A percentile compares a stretch with the other conserved stretches of the same genome.
Conservation (phyloP, 2,113 vertebrate genomes). For the zebrafish (Danio rerio) region DNA sequence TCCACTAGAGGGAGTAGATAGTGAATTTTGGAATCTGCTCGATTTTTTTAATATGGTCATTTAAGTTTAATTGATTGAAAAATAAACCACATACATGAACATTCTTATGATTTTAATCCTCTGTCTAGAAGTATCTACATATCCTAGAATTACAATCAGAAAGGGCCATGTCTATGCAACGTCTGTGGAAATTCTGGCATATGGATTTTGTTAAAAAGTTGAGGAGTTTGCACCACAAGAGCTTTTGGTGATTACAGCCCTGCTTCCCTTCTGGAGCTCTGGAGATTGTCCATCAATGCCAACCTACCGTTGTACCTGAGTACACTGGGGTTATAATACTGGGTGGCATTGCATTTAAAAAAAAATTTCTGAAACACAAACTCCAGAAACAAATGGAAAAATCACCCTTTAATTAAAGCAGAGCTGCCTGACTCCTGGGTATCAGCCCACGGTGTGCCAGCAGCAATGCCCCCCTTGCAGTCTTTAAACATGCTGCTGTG, state of each 20-base stretch:
- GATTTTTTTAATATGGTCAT: too few species aligned
- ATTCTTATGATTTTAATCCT: not conserved
- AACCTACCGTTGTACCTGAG: constrained; percentile 3
- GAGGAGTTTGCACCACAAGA: not conserved
- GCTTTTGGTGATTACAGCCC: constrained; percentile 9
- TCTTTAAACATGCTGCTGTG: constrained; percentile 60
- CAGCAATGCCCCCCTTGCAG: constrained; percentile 48
- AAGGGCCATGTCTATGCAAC: not conserved
- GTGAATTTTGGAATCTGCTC: too few species aligned
- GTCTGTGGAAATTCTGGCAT: not conserved
- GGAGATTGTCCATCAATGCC: constrained; percentile 3
- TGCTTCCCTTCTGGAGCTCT: constrained; percentile 1
- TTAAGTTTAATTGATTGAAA: too few species aligned
- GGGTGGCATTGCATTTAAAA: constrained; percentile 47
- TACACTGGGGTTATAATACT: constrained; percentile 19
- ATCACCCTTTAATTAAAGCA: constrained; percentile 57
- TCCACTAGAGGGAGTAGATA: too few species aligned
- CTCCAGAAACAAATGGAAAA: constrained; percentile 55
- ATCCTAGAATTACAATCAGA: not conserved
- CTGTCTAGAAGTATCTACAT: not conserved
- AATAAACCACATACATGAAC: too few species aligned
- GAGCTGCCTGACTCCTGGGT: constrained; percentile 48
- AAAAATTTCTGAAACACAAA: constrained; percentile 51
- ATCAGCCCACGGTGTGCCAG: constrained; percentile 47
- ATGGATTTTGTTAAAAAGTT: constrained; percentile 1